Base-by-base conservation (phyloP, 2,797 vertebrate species). In the Agapornis canus region DNA sequence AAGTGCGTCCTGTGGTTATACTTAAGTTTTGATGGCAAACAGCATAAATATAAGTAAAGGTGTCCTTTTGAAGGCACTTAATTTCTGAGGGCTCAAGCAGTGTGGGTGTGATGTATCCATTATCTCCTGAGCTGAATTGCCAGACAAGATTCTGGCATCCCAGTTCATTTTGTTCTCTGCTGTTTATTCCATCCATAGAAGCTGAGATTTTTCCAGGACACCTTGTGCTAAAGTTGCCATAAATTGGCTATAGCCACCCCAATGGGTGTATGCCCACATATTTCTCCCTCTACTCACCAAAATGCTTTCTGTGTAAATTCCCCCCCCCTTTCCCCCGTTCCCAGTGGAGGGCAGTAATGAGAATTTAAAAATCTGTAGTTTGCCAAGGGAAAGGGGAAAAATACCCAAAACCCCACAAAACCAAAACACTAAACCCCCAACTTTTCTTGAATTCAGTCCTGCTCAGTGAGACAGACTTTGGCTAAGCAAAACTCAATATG, bases 371-470 rank as follows among this genome's bases (percentile, higher is more conserved):
- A 35, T 29, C 52, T 2, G 0, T 21, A 22, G 32, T 27, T 35
- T 65, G 20, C 15, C 31, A 49, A 27, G 5, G 6, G 12, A 29
- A 37, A 51, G 27, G 7, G 3, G 19, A 26, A 83, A 31, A 17
- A 32, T 4, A 8, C 1, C 6, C 16, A 18, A 25, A 56, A 40
- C 5, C 3, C 35, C 4, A 21, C 32, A 5, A 21, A 49, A 2
- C 4, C 5, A 14, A 43, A 73, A 22, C 5, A 13, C 3, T 56
- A 56, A 56, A n/a, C 23, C 0, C 3, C 27, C 8, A 51, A 13
- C 9, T 72, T 86, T 31, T 6, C 54, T 84, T 89, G 21, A 79
- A 82, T 57, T 78, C 51, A 42, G 43, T 52, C 32, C 35, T 76
- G 54, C 57, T 75, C 8, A 9, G 21, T 5, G 7, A 75, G 15